Evolutionary conservation across 2,113 vertebrate genomes (phyloP), one percentile per base, ranked within the genome.

Genomic region (Tupaia chinensis): DNA sequence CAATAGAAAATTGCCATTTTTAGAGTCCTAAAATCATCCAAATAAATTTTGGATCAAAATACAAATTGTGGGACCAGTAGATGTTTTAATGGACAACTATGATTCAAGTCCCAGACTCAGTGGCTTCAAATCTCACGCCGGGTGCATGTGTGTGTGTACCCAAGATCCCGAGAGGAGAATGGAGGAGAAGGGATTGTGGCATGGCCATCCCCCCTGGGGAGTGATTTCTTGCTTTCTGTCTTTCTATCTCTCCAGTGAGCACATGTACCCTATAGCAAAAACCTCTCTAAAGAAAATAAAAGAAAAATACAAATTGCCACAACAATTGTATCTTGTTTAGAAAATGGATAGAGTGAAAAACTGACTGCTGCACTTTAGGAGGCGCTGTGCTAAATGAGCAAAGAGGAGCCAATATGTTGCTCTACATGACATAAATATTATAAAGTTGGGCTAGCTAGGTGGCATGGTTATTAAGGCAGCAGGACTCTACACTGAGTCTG

Each of bases 11-110:
- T 0, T 77, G 32, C 20, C 44, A 61, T 25, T 81, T 34, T 16
- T 53, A 66, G 77, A 95, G 63, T 92, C 89, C 19, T 87, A 78
- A 94, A 92, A 14, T 63, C 61, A 78, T 3, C 83, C 73, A 73
- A 92, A 72, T 58, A 27, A 87, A 74, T 69, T 73, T 34, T 32
- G 70, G 17, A 34, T 34, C 32, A 73, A 34, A 73, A 73, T 20
- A 34, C n/a, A 84, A 76, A 61, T 68, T 66, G 27, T 44, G 44
- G 44, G 44, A 44, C 44, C 44, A 44, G 44, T 44, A 44, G 44
- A 44, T 44, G 44, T 44, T 44, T 44, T 44, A 44, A 44, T 44
- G 44, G 44, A 44, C 44, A 44, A 44, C 44, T 44, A 44, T 44
- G 44, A 44, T 44, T 44, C 44, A 44, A 44, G 44, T 44, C 44